Percentiles rank a stretch among this genome's conserved stretches.
Conservation (phyloP, 2,888 invertebrate genomes). For the Lucinisca nassula region DNA sequence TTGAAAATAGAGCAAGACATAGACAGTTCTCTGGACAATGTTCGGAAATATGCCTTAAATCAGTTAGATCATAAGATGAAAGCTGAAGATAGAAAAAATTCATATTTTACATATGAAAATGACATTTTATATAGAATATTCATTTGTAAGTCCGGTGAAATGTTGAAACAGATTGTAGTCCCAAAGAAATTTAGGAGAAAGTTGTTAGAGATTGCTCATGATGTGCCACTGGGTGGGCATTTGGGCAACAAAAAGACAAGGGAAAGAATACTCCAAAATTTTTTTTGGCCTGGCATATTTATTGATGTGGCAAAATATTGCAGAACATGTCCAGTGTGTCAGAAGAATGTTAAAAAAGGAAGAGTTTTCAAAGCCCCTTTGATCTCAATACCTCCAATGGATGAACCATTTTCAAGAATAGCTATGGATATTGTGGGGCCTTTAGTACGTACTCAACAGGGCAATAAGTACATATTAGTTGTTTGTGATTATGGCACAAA, state of each 20-base stretch:
- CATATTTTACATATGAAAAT: neutral
- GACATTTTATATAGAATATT: neutral
- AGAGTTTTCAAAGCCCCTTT: neutral
- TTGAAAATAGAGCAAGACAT: no score
- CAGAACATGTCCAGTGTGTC: neutral
- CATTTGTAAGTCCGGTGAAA: neutral
- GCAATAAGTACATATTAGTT: conserved; percentile 2
- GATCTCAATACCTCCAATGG: conserved; percentile 10
- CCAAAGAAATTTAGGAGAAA: neutral
- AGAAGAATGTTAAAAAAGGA: neutral
- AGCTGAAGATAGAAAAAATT: neutral
- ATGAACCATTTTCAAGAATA: conserved; percentile 4
- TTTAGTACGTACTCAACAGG: neutral
- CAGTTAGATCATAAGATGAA: no score
- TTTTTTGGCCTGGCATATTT: conserved; percentile 15
- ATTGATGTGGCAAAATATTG: conserved; percentile 1
- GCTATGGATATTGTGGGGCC: conserved; percentile 13
- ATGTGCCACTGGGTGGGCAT: neutral
- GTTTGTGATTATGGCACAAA: conserved; percentile 10
- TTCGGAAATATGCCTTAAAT: no score
- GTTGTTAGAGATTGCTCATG: neutral
- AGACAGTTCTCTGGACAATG: no score
- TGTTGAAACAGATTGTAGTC: neutral
- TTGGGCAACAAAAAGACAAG: conserved; percentile 4
- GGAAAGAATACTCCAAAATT: neutral